Evolutionary conservation across 2,797 vertebrate genomes (phyloP).

Genomic region (Poecilia picta): DNA sequence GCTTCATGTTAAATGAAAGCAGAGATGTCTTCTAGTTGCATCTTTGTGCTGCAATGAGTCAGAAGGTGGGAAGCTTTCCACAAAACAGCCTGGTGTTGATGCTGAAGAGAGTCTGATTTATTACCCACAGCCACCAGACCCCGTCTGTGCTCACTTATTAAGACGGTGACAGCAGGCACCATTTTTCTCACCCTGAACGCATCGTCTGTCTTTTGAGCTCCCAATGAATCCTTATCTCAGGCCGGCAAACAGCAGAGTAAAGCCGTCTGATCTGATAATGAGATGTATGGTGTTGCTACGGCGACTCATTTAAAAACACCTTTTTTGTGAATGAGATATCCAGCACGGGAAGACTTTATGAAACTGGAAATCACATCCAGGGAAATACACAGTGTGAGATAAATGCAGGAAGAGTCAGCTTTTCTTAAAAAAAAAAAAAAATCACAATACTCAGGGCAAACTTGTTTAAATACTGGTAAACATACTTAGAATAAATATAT

Average conservation of each 20-base stretch:
- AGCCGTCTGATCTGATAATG: not conserved
- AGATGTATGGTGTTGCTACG: not conserved
- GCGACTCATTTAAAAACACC: not conserved
- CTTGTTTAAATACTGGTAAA: no score
- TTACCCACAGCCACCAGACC: not conserved
- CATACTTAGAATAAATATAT: no score
- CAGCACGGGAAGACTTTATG: not conserved
- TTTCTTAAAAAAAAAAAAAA: not conserved
- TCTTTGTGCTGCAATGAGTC: not conserved
- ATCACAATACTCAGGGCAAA: no score
- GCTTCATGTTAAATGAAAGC: not conserved
- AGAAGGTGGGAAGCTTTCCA: not conserved
- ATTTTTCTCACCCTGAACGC: conserved; percentile 3
- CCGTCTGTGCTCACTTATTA: not conserved
- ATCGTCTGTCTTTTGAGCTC: not conserved
- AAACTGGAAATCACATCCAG: not conserved
- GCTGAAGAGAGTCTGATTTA: not conserved
- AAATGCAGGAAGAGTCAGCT: not conserved
- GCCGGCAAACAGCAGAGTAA: not conserved
- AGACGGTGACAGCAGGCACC: not conserved
- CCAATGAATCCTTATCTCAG: conserved; percentile 4
- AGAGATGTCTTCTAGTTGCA: not conserved
- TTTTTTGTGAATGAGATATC: not conserved
- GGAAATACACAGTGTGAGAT: not conserved
- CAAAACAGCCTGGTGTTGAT: not conserved